Evolutionary conservation across 2,888 invertebrate species (phyloP).

Genomic region (Hirtodrosophila cameraria): DNA sequence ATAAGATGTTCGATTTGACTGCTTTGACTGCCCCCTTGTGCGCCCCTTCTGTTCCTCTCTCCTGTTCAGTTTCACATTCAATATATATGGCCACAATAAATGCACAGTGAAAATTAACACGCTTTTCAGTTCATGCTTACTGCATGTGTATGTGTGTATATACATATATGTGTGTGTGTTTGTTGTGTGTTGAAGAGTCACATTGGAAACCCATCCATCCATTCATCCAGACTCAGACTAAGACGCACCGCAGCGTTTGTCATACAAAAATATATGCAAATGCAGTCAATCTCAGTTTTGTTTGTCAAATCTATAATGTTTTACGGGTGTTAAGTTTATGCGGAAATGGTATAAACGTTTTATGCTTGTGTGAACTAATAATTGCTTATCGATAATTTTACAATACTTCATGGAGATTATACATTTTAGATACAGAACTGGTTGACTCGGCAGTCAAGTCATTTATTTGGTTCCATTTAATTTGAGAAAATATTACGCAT

Average conservation of each 20-base stretch:
- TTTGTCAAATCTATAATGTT: slow-evolving; percentile 71
- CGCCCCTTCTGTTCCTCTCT: background rate
- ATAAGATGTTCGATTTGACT: slow-evolving; percentile 68
- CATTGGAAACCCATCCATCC: slow-evolving; percentile 34
- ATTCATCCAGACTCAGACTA: slow-evolving; percentile 24
- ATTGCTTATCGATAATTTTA: slow-evolving; percentile 57
- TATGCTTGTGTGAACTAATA: slow-evolving; percentile 73
- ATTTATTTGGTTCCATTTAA: slow-evolving; percentile 55
- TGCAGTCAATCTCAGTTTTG: slow-evolving; percentile 54
- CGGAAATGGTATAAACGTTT: slow-evolving; percentile 70
- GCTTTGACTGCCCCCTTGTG: slow-evolving; percentile 10
- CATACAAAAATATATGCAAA: slow-evolving; percentile 75
- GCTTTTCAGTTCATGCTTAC: slow-evolving; percentile 76
- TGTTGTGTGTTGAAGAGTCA: slow-evolving; percentile 36
- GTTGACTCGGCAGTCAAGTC: slow-evolving; percentile 14
- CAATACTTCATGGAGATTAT: slow-evolving; percentile 52
- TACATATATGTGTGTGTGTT: slow-evolving; percentile 1
- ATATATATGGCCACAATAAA: slow-evolving; percentile 69
- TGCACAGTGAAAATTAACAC: slow-evolving; percentile 80
- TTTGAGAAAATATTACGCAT: slow-evolving; percentile 25
- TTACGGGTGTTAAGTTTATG: slow-evolving; percentile 75
- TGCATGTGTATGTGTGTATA: slow-evolving; percentile 25
- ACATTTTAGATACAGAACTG: slow-evolving; percentile 33
- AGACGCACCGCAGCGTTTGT: slow-evolving; percentile 75
- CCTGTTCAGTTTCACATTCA: background rate